Percentiles rank a stretch among this genome's conserved stretches.
These are phyloP conservation scores for Palaemon carinicauda DNA, from an alignment of 1,140 invertebrate species.

Conservation along the genomic window DNA sequence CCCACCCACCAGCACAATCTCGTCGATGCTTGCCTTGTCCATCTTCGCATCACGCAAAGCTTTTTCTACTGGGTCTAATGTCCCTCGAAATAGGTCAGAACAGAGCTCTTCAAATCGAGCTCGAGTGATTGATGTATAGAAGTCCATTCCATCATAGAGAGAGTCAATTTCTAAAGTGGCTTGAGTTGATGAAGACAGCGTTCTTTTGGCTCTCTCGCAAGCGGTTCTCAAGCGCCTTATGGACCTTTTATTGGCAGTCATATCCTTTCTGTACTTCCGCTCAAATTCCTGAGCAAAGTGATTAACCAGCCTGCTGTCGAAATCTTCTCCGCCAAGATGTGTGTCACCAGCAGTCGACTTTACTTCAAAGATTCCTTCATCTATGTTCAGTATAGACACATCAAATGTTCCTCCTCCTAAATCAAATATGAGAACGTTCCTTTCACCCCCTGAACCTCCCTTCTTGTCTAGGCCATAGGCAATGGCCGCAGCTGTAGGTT, in stretches of 20 bases:
- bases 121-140: neutral
- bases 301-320: slow-evolving; percentile 45
- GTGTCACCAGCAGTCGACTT: neutral
- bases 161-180: neutral
- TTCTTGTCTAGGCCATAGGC: neutral
- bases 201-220: neutral
- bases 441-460: slow-evolving; percentile 62
- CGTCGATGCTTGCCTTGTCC: neutral
- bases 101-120: neutral
- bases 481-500: neutral
- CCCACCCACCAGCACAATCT: neutral
- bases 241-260: neutral
- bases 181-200: neutral
- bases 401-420: slow-evolving; percentile 74
- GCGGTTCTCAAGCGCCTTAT: neutral
- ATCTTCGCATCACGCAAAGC: neutral
- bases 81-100: neutral
- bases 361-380: neutral
- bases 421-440: slow-evolving; percentile 69
- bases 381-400: slow-evolving; percentile 77
- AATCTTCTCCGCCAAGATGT: neutral
- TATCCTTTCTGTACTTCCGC: slow-evolving; percentile 60
- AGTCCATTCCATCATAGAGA: neutral
- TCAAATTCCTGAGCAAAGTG: slow-evolving; percentile 61
- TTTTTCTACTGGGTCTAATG: neutral